Base-by-base conservation (phyloP, 2,888 invertebrate species). In the Sinhomidia bicolor region DNA sequence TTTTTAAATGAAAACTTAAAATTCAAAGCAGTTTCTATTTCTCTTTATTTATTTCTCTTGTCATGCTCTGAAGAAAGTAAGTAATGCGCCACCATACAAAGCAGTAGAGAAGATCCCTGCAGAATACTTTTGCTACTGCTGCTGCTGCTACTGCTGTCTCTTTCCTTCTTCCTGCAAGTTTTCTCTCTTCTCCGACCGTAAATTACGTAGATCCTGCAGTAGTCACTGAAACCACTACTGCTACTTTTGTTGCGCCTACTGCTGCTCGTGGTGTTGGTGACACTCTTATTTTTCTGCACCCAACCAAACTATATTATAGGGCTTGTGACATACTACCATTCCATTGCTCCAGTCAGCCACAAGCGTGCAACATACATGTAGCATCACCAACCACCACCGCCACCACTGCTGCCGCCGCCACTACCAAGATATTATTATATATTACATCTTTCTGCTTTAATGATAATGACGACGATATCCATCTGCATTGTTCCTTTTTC, bases 1-100 rank as follows among this genome's bases (percentile, higher is more conserved):
- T 74, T 74, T n/a, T 47, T 44, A 47, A 74, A 47, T 74, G 74
- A 26, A 47, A 44, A 44, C 74, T 74, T 74, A 74, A 74, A 74
- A 74, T 74, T 74, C 74, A 74, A 74, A 74, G 47, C 74, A 47
- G 74, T 74, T 32, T 44, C 17, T 7, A n/a, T 68, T 68, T 36
- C 36, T 9, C 17, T 0, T 20, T 26, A 12, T 74, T 47, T 74
- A 26, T 47, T 26, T 44, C 6, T 44, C 9, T 32, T 32, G 65
- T 17, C 17, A 44, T 47, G 32, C 6, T n/a, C 23, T 47, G n/a
- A 74, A 47, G 1, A 41, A 2, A 0, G 26, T 41, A 47, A 23
- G 29, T 10, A 12, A 20, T 62, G 26, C 26, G 1, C 23, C 44
- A 26, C n/a, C 60, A 23, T n/a, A n/a, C n/a, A 14, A 47, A 47